Base-by-base conservation (phyloP, 2,113 vertebrate species). In the Marmota monax region DNA sequence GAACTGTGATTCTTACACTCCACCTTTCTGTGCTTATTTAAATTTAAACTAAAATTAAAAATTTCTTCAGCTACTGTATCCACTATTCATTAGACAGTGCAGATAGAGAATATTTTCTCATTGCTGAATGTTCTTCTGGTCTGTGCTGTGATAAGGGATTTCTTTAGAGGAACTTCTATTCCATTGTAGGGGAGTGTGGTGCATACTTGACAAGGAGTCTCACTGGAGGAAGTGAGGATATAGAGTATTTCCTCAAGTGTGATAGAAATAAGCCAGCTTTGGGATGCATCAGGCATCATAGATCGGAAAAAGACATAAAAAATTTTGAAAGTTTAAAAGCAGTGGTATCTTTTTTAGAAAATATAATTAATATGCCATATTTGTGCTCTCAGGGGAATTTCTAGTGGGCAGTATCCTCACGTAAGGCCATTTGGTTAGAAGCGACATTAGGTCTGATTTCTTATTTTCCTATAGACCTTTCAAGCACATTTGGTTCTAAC, bases 131-230 rank as follows among this genome's bases (percentile, higher is more conserved):
- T 77, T 72, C 7, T 10, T 0, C 9, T n/a, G 29, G 13, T 10
- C 45, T 84, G 32, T 56, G 8, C 7, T 88, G 29, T 56, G 29
- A 69, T 9, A 53, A 29, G 20, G 34, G 53, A 70, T 80, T 85
- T 61, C 27, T 94, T 42, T 4, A 7, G 39, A 51, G 20, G 37
- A 83, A 6, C 7, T 76, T 61, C 11, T 58, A 51, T 5, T 65
- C 0, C 13, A 13, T 27, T 2, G 12, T 48, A 77, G 63, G 13
- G 16, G 0, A 34, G 5, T 78, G 27, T n/a, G 13, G 9, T 27
- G 29, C 34, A 17, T 6, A 12, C 8, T 0, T n/a, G 37, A 77
- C 27, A 73, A n/a, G 4, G 4, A 73, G 34, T 4, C 18, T 90
- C 37, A 20, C 13, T 86, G 14, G 6, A 39, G 56, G 53, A 77